Percentiles rank a stretch among this genome's conserved stretches.
Conservation (phyloP, 2,797 vertebrate species). For the Denticeps clupeoides region DNA sequence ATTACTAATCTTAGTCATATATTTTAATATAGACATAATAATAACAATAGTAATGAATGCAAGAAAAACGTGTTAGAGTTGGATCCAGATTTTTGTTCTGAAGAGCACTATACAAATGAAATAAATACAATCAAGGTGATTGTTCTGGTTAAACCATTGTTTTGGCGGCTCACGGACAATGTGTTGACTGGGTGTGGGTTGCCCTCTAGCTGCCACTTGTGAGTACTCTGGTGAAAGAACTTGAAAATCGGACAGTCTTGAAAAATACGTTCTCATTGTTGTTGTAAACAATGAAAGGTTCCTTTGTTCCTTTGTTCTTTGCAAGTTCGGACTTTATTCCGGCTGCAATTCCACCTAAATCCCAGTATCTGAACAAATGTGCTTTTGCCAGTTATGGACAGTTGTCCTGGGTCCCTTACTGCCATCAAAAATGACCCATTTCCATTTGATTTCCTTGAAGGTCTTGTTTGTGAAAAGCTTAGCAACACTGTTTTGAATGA, state of each 20-base stretch:
- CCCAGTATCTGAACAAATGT: constrained; percentile 33
- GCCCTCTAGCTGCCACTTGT: constrained; percentile 66
- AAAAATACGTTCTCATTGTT: too few relatives aligned
- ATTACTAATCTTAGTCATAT: too few relatives aligned
- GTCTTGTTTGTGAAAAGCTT: constrained; percentile 51
- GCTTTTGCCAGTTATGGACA: constrained; percentile 29
- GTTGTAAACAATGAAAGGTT: too few relatives aligned
- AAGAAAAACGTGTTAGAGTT: too few relatives aligned
- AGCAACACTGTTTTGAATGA: constrained; percentile 53
- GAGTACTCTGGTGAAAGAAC: neutral
- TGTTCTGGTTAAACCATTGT: constrained; percentile 34
- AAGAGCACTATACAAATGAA: too few relatives aligned
- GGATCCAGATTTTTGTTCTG: too few relatives aligned
- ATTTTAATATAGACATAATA: too few relatives aligned
- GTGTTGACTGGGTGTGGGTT: constrained; percentile 54
- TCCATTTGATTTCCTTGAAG: constrained; percentile 48
- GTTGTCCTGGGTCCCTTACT: constrained; percentile 45
- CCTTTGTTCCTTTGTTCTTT: too few relatives aligned
- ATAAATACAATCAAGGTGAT: constrained; percentile 6
- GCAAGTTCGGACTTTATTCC: too few relatives aligned
- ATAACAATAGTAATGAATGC: too few relatives aligned
- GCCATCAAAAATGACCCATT: constrained; percentile 49
- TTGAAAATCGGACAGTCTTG: too few relatives aligned
- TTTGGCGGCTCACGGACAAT: constrained; percentile 33
- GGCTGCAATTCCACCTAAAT: too few relatives aligned